phyloP scores from a whole-genome alignment of 2,113 vertebrate species.

The Eudorcas thomsonii region DNA sequence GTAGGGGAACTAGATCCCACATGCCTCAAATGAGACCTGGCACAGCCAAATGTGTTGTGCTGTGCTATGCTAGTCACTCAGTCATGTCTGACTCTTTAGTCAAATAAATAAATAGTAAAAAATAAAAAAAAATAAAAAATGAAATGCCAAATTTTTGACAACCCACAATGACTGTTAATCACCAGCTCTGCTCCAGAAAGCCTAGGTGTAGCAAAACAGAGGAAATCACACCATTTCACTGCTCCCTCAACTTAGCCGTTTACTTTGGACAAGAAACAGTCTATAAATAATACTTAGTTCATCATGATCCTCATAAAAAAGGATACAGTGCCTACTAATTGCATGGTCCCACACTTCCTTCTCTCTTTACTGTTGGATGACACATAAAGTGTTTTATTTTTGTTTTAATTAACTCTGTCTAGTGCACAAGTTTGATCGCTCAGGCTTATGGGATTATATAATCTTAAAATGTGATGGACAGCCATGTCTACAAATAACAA shows the following conservation, averaged over 20 bases:
- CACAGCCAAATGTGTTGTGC: not conserved
- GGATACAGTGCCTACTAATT: not conserved
- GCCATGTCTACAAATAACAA: constrained; percentile 44
- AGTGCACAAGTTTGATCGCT: constrained; percentile 6
- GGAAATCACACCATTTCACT: not conserved
- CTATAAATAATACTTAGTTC: not conserved
- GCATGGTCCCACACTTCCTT: not conserved
- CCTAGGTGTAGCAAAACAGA: not conserved
- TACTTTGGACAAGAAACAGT: not conserved
- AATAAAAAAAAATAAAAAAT: not conserved
- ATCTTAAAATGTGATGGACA: constrained; percentile 28
- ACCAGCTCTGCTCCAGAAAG: not conserved
- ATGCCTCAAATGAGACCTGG: not conserved
- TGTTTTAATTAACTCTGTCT: constrained; percentile 38
- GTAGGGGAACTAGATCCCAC: not conserved
- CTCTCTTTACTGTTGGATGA: not conserved
- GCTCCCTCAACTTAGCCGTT: not conserved
- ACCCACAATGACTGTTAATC: not conserved
- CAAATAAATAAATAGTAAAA: not conserved
- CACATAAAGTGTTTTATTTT: constrained; percentile 3
- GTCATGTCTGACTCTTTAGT: not conserved
- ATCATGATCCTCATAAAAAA: not conserved
- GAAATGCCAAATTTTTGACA: not conserved
- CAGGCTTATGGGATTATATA: not conserved
- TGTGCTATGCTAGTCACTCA: not conserved